Conservation (phyloP, 2,888 invertebrate genomes). For the Harmothoe impar region DNA sequence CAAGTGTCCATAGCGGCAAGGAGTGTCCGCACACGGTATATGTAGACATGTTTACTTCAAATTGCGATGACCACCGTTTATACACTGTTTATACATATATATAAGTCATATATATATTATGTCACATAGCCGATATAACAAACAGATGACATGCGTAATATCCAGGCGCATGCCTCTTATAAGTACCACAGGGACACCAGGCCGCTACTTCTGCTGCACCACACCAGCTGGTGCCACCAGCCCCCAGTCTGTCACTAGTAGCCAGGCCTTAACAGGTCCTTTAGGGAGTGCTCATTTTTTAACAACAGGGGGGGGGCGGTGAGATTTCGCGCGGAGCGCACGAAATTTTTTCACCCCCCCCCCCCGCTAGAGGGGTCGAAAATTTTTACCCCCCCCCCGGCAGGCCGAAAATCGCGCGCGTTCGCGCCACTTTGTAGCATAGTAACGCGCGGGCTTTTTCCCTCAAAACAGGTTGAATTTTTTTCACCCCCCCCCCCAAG, state of each 20-base stretch:
- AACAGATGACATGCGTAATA: background rate
- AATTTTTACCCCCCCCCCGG: no score
- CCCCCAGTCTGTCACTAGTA: background rate
- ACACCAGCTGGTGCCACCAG: slow-evolving; percentile 21
- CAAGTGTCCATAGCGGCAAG: background rate
- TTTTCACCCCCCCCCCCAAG: no score
- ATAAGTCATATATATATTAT: background rate
- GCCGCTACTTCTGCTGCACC: background rate
- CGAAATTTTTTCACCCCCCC: no score
- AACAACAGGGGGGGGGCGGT: no score
- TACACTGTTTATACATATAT: background rate
- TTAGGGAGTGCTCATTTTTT: no score
- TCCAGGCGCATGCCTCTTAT: background rate
- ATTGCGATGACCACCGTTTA: background rate
- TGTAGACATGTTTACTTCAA: no score
- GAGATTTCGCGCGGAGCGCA: no score
- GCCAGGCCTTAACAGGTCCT: background rate
- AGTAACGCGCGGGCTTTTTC: no score
- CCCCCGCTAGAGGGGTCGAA: no score
- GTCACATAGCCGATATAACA: slow-evolving; percentile 15
- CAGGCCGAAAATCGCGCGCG: no score
- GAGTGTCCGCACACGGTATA: background rate
- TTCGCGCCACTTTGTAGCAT: no score
- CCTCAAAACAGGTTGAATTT: no score
- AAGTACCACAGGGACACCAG: slow-evolving; percentile 1